These are phyloP conservation scores for Temnothorax ravouxi DNA, from an alignment of 2,888 invertebrate genomes.

Conservation along the genomic window DNA sequence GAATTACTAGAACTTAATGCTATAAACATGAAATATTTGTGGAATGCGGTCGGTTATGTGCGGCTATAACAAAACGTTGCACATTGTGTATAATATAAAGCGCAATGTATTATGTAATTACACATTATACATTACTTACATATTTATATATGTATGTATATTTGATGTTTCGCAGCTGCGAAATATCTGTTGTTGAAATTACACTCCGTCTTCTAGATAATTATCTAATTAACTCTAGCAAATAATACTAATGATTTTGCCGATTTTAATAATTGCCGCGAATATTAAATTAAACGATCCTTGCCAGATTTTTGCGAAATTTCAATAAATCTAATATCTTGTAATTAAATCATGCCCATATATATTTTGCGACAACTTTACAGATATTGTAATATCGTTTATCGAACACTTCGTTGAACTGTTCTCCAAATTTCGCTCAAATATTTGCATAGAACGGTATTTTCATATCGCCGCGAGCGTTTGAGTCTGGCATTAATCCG, in stretches of 20 bases:
- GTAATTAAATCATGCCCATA: conserved; percentile 50
- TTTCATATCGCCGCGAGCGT: neutral
- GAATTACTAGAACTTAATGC: conserved; percentile 16
- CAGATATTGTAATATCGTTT: neutral
- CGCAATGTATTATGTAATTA: neutral
- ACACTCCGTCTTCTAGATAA: conserved; percentile 57
- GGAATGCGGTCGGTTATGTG: neutral
- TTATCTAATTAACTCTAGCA: conserved; percentile 70
- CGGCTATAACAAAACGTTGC: conserved; percentile 18
- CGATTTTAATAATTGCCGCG: conserved; percentile 67
- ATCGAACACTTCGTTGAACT: neutral
- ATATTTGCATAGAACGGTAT: conserved; percentile 25
- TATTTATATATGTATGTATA: neutral
- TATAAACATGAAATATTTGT: conserved; percentile 26
- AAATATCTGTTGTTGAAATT: conserved; percentile 60
- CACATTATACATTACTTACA: neutral
- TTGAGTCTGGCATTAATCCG: conserved; percentile 13
- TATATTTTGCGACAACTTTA: conserved; percentile 28
- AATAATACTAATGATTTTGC: conserved; percentile 64
- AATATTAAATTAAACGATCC: conserved; percentile 51
- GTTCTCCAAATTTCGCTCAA: neutral
- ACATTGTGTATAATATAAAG: neutral
- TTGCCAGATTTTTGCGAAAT: neutral
- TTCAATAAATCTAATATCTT: conserved; percentile 17
- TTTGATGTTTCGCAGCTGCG: neutral